Base-by-base conservation (phyloP, 2,113 vertebrate species). In the Cathartes aura region DNA sequence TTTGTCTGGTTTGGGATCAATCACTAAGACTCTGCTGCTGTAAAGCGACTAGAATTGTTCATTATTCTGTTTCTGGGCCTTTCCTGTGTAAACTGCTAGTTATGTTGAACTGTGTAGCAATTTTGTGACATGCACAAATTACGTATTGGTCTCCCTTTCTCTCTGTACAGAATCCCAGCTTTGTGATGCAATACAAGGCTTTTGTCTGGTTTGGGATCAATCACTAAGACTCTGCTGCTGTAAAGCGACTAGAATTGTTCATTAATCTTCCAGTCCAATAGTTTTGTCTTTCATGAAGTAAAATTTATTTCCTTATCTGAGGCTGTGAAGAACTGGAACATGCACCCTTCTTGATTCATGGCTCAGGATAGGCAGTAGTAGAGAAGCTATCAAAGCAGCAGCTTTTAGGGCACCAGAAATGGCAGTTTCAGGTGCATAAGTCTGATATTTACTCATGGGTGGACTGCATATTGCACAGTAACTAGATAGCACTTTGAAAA, bases 251-350 rank as follows among this genome's bases (percentile, higher is more conserved):
- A 53, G 36, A 94, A 85, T 85, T 89, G 62, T 83, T 96, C 87
- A 94, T 96, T 85, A 62, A 94, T 95, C 94, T 96, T 96, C 82
- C 82, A 78, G 68, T 63, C n/a, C 58, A 87, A 38, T 82, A 90
- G 72, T 60, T 96, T 92, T 95, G 74, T 90, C 87, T 96, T 96
- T 92, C 76, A 38, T 30, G 48, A 83, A 94, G 48, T 86, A 88
- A 95, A 96, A 96, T 86, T 95, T 34, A 96, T 97, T 96, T 76
- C 75, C 78, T 88, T 93, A 72, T 93, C 90, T 88, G 78, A 91
- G 63, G 45, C 86, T 42, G 59, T 58, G 59, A 96, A 86, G 88
- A 82, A 36, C 67, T 79, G 48, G 59, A 30, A 87, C n/a, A 58
- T 80, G 89, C 32, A n/a, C 55, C 20, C 87, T 82, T 52, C 71